Conservation (phyloP, 2,113 vertebrate genomes). For the Capricornis sumatraensis region DNA sequence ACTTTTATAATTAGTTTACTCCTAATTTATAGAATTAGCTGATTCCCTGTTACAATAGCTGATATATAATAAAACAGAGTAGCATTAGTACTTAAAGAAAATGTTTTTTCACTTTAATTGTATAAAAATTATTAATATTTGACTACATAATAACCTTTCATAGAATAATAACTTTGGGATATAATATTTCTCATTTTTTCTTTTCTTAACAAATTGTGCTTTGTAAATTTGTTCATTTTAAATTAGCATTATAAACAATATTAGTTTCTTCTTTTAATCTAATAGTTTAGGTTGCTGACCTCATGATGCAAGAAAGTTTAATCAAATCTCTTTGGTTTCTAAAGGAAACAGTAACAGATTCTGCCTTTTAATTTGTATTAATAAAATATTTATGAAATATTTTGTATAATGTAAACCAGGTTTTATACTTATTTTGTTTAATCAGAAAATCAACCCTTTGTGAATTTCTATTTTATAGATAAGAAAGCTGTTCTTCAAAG, state of each 20-base stretch:
- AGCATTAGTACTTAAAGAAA: background rate
- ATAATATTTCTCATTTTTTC: slow-evolving; percentile 8
- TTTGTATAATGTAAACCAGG: background rate
- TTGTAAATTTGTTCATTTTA: slow-evolving; percentile 3
- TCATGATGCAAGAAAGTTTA: background rate
- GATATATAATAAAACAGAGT: slow-evolving; percentile 51
- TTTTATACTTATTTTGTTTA: background rate
- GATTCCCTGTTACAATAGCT: slow-evolving; percentile 48
- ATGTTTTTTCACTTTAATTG: slow-evolving; percentile 62
- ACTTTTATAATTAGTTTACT: slow-evolving; percentile 42
- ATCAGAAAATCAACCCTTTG: background rate
- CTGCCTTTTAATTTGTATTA: background rate
- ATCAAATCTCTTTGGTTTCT: background rate
- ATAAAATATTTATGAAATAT: background rate
- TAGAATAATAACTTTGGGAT: background rate
- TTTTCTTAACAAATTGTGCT: background rate
- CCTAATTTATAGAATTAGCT: background rate
- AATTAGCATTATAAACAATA: background rate
- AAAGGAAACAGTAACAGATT: background rate
- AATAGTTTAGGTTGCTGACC: background rate
- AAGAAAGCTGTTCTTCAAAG: background rate
- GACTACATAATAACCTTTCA: background rate
- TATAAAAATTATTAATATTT: slow-evolving; percentile 23
- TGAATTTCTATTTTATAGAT: background rate
- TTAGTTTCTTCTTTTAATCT: background rate